A percentile compares a stretch with the other conserved stretches of the same genome.
These are phyloP conservation scores for Pseudoips prasinana DNA, from an alignment of 2,888 invertebrate species.

Conservation along the genomic window DNA sequence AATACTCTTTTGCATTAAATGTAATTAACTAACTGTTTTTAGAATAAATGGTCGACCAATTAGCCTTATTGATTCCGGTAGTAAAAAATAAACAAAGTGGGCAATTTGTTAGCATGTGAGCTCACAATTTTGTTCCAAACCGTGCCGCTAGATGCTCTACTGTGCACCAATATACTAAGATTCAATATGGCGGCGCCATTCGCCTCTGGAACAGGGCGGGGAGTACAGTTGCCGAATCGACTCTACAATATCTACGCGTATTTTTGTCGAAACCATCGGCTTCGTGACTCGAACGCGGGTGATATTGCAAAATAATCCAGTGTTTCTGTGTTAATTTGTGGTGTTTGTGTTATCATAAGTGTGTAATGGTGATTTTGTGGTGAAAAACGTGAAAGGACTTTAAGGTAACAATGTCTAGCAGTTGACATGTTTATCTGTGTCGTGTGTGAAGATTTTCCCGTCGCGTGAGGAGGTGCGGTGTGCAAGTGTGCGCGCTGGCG, in stretches of 20 bases:
- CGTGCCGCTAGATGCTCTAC: constrained; percentile 64
- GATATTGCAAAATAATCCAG: constrained; percentile 71
- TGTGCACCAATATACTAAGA: constrained; percentile 54
- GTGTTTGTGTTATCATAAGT: constrained; percentile 73
- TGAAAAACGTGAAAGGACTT: constrained; percentile 78
- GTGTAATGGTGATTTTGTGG: constrained; percentile 68
- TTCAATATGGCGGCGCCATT: constrained; percentile 80
- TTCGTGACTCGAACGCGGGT: constrained; percentile 78
- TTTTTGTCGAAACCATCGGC: constrained; percentile 72
- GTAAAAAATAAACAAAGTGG: no score
- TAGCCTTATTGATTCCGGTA: no score
- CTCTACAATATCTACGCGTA: constrained; percentile 77
- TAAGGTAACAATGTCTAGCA: constrained; percentile 81
- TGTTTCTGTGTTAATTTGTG: constrained; percentile 71
- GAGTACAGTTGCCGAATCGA: constrained; percentile 77
- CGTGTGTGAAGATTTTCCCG: constrained; percentile 83
- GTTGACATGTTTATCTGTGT: constrained; percentile 83
- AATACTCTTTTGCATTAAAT: no score
- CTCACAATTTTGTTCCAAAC: constrained; percentile 42
- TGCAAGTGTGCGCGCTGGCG: constrained; percentile 66
- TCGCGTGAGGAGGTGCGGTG: constrained; percentile 78
- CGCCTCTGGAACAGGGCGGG: constrained; percentile 80
- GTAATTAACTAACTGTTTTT: no score
- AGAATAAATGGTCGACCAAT: no score
- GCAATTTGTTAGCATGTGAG: constrained; percentile 14